These are phyloP conservation scores for Dione vanillae DNA, from an alignment of 2,888 invertebrate genomes.

Conservation along the genomic window DNA sequence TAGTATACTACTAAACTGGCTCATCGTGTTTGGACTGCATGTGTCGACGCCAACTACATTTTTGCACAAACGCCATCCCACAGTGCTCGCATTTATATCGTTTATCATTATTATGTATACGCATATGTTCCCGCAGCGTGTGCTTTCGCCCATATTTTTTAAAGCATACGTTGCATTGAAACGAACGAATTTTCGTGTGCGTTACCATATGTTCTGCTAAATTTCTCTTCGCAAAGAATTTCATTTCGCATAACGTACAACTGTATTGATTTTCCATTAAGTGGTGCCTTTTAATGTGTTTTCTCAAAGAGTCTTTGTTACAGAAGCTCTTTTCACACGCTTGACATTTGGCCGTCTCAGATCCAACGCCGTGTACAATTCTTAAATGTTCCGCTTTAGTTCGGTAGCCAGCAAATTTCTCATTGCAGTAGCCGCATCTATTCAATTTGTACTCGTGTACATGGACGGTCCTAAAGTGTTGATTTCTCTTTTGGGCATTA, in stretches of 20 bases:
- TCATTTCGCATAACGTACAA: slow-evolving; percentile 54
- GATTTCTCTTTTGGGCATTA: slow-evolving; percentile 45
- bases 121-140: slow-evolving; percentile 52
- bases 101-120: slow-evolving; percentile 50
- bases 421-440: slow-evolving; percentile 49
- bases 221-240: slow-evolving; percentile 60
- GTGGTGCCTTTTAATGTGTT: slow-evolving; percentile 49
- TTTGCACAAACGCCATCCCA: slow-evolving; percentile 51
- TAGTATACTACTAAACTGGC: slow-evolving; percentile 29
- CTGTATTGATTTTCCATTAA: slow-evolving; percentile 46
- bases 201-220: slow-evolving; percentile 66
- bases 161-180: slow-evolving; percentile 63
- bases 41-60: slow-evolving; percentile 53
- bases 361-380: slow-evolving; percentile 47
- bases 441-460: slow-evolving; percentile 41
- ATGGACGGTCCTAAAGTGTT: slow-evolving; percentile 48
- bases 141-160: slow-evolving; percentile 53
- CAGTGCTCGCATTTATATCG: slow-evolving; percentile 53
- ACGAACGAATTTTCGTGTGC: slow-evolving; percentile 63
- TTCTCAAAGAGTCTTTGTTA: slow-evolving; percentile 41
- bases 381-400: slow-evolving; percentile 50
- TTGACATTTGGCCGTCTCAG: slow-evolving; percentile 46
- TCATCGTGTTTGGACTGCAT: slow-evolving; percentile 54
- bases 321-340: slow-evolving; percentile 51
- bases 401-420: slow-evolving; percentile 46